A percentile compares a stretch with the other conserved stretches of the same genome.
Evolutionary conservation across 2,113 vertebrate species (phyloP).

Genomic region (Elephas maximus): DNA sequence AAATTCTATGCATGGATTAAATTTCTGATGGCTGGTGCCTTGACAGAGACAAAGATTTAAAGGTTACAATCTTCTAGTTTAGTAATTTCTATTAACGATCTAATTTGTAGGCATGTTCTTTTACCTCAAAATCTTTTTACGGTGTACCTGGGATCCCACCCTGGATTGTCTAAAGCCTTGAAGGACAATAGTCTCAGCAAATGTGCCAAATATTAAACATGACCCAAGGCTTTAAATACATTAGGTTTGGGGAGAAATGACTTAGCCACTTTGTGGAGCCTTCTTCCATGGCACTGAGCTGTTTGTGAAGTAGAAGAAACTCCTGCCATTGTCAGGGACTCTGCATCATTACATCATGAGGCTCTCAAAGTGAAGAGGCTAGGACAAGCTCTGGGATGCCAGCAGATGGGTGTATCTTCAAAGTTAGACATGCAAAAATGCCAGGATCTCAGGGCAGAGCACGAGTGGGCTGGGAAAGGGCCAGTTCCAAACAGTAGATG

Average conservation of each 20-base stretch:
- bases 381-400: not conserved
- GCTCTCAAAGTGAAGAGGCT: not conserved
- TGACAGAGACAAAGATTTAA: constrained; percentile 71
- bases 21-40: not conserved
- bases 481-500: not conserved
- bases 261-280: not conserved
- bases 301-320: not conserved
- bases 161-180: constrained; percentile 84
- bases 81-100: constrained; percentile 83
- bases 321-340: not conserved
- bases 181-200: constrained; percentile 73
- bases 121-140: constrained; percentile 84
- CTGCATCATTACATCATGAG: not conserved
- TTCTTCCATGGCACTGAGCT: not conserved
- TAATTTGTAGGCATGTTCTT: constrained; percentile 81
- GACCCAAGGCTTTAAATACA: not conserved
- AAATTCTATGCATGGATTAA: constrained; percentile 43
- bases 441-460: not conserved
- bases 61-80: constrained; percentile 79
- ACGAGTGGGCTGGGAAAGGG: not conserved
- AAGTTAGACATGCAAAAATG: not conserved
- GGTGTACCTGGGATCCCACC: constrained; percentile 75
- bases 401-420: not conserved
- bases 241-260: not conserved
- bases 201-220: constrained; percentile 56